A percentile compares a stretch with the other conserved stretches of the same genome.
Conservation (phyloP, 2,888 invertebrate species). For the Xestia ashworthii region DNA sequence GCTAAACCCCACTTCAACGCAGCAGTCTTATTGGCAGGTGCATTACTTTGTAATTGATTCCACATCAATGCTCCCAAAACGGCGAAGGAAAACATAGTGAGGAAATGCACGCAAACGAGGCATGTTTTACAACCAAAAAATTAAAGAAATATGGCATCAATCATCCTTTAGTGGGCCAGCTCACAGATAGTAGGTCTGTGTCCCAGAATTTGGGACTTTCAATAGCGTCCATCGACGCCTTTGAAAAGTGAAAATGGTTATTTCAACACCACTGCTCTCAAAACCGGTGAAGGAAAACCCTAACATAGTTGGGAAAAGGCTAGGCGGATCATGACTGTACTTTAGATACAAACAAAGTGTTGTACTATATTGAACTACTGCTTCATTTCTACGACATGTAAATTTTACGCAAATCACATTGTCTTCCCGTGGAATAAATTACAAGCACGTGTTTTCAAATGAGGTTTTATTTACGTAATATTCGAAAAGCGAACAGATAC, state of each 20-base stretch:
- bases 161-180: too few species aligned
- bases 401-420: constrained; percentile 30
- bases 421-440: constrained; percentile 23
- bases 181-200: too few species aligned
- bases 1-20: too few species aligned
- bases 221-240: too few species aligned
- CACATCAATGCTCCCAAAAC: not conserved
- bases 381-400: too few species aligned
- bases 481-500: not conserved
- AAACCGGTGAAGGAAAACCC: too few species aligned
- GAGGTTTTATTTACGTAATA: constrained; percentile 25
- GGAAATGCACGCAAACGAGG: not conserved
- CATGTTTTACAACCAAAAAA: not conserved
- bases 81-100: too few species aligned
- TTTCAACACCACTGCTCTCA: too few species aligned
- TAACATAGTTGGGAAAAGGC: too few species aligned
- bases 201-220: too few species aligned
- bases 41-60: not conserved
- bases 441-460: constrained; percentile 15
- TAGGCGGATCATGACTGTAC: not conserved
- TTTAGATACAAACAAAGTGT: not conserved
- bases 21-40: too few species aligned
- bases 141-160: not conserved
- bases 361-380: constrained; percentile 5
- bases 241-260: too few species aligned